These are phyloP conservation scores for Clostera curtula DNA, from an alignment of 2,888 invertebrate genomes.

Conservation along the genomic window DNA sequence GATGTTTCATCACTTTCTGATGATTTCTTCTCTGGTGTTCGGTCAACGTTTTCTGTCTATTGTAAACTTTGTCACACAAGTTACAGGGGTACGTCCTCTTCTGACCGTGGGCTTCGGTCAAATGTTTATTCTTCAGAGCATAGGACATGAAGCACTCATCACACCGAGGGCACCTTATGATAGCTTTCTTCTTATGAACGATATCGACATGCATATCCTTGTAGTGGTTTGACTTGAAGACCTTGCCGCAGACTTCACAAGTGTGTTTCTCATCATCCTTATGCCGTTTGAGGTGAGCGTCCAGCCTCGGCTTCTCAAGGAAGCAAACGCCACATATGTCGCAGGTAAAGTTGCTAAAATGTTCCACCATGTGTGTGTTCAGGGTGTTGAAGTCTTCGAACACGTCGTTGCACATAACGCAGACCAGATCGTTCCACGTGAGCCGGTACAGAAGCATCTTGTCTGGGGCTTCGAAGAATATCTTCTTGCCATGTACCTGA, in stretches of 20 bases:
- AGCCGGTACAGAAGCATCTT: slow-evolving; percentile 52
- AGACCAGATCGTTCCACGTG: slow-evolving; percentile 60
- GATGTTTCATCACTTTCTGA: slow-evolving; percentile 62
- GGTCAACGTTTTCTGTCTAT: slow-evolving; percentile 56
- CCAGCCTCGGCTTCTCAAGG: slow-evolving; percentile 59
- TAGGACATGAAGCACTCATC: slow-evolving; percentile 67
- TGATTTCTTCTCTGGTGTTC: slow-evolving; percentile 63
- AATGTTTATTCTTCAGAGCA: slow-evolving; percentile 55
- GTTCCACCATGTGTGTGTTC: slow-evolving; percentile 63
- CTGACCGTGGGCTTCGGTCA: slow-evolving; percentile 60
- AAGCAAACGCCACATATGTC: slow-evolving; percentile 65
- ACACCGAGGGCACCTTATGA: slow-evolving; percentile 56
- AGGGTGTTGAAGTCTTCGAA: slow-evolving; percentile 60
- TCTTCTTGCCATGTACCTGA: slow-evolving; percentile 55
- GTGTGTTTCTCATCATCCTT: slow-evolving; percentile 68
- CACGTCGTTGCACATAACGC: slow-evolving; percentile 59
- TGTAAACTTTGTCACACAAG: slow-evolving; percentile 64
- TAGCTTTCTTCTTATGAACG: slow-evolving; percentile 61
- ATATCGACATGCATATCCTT: slow-evolving; percentile 66
- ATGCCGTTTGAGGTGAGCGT: slow-evolving; percentile 62
- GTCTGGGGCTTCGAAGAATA: slow-evolving; percentile 61
- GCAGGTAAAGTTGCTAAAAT: slow-evolving; percentile 62
- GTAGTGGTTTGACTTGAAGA: slow-evolving; percentile 61
- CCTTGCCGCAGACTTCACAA: slow-evolving; percentile 68
- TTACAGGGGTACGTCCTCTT: slow-evolving; percentile 60